phyloP scores from a whole-genome alignment of 1,140 invertebrate species.

The Drosophila suzukii region DNA sequence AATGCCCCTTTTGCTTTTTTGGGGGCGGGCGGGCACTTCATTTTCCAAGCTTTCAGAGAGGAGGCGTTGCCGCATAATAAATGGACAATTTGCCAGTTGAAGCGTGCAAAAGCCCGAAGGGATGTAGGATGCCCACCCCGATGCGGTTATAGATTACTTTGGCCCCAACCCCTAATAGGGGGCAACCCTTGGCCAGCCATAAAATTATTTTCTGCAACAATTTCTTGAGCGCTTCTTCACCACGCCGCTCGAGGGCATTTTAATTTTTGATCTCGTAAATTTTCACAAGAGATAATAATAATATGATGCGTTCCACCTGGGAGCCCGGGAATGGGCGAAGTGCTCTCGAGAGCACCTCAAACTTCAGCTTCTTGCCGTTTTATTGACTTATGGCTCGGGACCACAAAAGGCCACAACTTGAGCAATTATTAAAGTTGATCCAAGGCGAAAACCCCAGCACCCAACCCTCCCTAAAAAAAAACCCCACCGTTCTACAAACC shows the following conservation, averaged over 20 bases:
- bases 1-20: slow-evolving; percentile 52
- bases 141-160: slow-evolving; percentile 76
- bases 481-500: slow-evolving; percentile 1
- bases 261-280: slow-evolving; percentile 84
- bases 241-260: slow-evolving; percentile 65
- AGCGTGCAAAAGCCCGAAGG: slow-evolving; percentile 74
- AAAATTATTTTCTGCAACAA: slow-evolving; percentile 80
- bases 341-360: slow-evolving; percentile 7
- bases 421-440: slow-evolving; percentile 78
- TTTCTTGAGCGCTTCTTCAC: slow-evolving; percentile 64
- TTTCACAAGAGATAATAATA: slow-evolving; percentile 80
- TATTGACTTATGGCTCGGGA: slow-evolving; percentile 77
- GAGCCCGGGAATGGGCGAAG: slow-evolving; percentile 6
- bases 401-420: slow-evolving; percentile 78
- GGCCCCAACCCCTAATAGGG: slow-evolving; percentile 42
- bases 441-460: not conserved
- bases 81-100: slow-evolving; percentile 82
- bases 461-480: not conserved
- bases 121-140: slow-evolving; percentile 52
- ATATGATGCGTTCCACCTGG: slow-evolving; percentile 76
- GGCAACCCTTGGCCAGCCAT: slow-evolving; percentile 73
- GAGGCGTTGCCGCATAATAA: slow-evolving; percentile 83
- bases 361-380: slow-evolving; percentile 23
- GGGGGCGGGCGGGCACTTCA: slow-evolving; percentile 57
- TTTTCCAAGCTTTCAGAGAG: slow-evolving; percentile 68